Conservation (phyloP, 2,888 invertebrate species). For the Arrhopalites spinosus region DNA sequence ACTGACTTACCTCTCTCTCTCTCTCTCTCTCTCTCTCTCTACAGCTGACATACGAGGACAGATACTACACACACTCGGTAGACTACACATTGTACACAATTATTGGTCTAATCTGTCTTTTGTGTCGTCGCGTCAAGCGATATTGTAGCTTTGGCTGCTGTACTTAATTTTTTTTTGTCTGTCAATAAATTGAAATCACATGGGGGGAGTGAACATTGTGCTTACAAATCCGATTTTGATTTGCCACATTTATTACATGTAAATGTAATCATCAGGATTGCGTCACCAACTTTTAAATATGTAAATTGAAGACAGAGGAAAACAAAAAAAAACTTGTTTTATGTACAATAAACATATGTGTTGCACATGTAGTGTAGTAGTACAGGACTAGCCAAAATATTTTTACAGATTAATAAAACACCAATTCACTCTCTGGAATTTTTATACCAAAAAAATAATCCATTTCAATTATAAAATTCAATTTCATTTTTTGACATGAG, state of each 20-base stretch:
- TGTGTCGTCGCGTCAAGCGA: not conserved
- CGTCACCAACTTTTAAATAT: too few species aligned
- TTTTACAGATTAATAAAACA: too few species aligned
- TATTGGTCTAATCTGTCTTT: constrained; percentile 5
- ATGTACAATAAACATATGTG: too few species aligned
- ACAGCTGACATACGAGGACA: not conserved
- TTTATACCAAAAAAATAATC: not conserved
- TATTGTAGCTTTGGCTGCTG: not conserved
- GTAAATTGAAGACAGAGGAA: too few species aligned
- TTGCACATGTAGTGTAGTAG: too few species aligned
- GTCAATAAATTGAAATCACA: constrained; percentile 11
- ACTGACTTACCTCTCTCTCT: not conserved
- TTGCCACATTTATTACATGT: not conserved
- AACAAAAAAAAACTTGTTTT: too few species aligned
- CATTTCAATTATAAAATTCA: not conserved
- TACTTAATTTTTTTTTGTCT: not conserved
- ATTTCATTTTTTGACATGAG: constrained; percentile 1
- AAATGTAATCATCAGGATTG: not conserved
- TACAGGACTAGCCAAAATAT: too few species aligned
- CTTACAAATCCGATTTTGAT: constrained; percentile 19
- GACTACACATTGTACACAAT: constrained; percentile 1
- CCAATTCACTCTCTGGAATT: too few species aligned
- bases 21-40: too few species aligned
- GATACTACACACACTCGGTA: not conserved
- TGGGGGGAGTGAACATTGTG: not conserved